A percentile compares a stretch with the other conserved stretches of the same genome.
Evolutionary conservation across 1,140 invertebrate species (phyloP).

Genomic region (Cheumatopsyche charites): DNA sequence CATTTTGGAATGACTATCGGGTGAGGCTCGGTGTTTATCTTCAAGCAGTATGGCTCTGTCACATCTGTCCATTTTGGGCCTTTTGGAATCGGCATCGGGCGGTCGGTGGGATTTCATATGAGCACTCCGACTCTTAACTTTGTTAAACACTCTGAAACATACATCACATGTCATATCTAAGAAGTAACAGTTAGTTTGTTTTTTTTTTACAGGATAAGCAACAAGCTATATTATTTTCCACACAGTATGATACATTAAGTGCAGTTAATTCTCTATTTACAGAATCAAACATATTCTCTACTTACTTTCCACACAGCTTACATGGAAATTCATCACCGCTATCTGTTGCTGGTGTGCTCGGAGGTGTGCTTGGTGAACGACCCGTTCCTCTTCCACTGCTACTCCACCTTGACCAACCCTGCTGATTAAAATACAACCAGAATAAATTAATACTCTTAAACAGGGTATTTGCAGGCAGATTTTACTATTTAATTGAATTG

Average conservation of each 20-base stretch:
- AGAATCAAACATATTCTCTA: slow-evolving; percentile 53
- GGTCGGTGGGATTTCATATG: slow-evolving; percentile 97
- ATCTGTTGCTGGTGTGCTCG: slow-evolving; percentile 55
- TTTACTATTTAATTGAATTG: neutral
- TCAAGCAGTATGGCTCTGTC: slow-evolving; percentile 61
- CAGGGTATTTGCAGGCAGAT: no score
- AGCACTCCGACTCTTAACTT: slow-evolving; percentile 96
- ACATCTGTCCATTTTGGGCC: slow-evolving; percentile 62
- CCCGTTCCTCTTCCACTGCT: slow-evolving; percentile 48
- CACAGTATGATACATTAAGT: neutral
- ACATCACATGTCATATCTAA: slow-evolving; percentile 47
- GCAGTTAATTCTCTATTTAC: no score
- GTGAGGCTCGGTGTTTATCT: slow-evolving; percentile 54
- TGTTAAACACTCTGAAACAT: slow-evolving; percentile 90
- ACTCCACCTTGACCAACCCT: slow-evolving; percentile 46
- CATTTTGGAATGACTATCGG: slow-evolving; percentile 57
- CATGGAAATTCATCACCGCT: slow-evolving; percentile 79
- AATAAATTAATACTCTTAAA: slow-evolving; percentile 1
- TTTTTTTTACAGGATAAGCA: slow-evolving; percentile 51
- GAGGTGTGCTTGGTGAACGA: slow-evolving; percentile 48
- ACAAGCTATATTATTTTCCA: neutral
- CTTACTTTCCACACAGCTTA: slow-evolving; percentile 98
- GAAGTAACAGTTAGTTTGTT: slow-evolving; percentile 53
- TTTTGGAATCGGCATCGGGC: slow-evolving; percentile 69
- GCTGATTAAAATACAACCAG: slow-evolving; percentile 16